Conservation (phyloP, 2,888 invertebrate genomes). For the Strigamia transsilvanica region DNA sequence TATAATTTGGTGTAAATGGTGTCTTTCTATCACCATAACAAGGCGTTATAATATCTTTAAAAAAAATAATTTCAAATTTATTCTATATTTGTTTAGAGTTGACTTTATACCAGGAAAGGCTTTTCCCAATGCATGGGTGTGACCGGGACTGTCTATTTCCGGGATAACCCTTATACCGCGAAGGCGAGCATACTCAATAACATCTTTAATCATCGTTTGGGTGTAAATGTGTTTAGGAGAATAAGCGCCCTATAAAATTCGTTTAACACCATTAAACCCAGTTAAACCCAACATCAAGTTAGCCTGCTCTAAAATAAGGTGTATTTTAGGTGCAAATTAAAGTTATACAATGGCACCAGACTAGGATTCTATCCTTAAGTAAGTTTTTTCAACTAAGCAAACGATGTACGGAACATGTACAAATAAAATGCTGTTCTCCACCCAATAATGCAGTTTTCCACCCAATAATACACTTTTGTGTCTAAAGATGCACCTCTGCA, state of each 20-base stretch:
- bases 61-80: neutral
- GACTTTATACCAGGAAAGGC: slow-evolving; percentile 66
- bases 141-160: slow-evolving; percentile 91
- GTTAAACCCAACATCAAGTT: no score
- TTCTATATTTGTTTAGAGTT: neutral
- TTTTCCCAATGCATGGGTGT: slow-evolving; percentile 62
- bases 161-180: slow-evolving; percentile 88
- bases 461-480: no score
- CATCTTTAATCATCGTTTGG: slow-evolving; percentile 71
- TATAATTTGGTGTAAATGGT: slow-evolving; percentile 57
- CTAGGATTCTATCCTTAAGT: no score
- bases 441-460: no score
- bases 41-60: slow-evolving; percentile 61
- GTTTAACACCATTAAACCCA: neutral
- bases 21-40: slow-evolving; percentile 58
- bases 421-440: no score
- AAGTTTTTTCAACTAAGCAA: no score
- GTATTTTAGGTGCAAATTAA: no score
- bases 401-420: no score
- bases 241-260: slow-evolving; percentile 71
- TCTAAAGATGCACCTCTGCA: no score
- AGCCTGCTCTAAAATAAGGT: no score
- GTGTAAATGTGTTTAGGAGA: slow-evolving; percentile 73
- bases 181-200: slow-evolving; percentile 79
- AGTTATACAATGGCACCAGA: no score